Base-by-base conservation (phyloP, 2,797 vertebrate genomes). In the Tokudaia tokunoshimensis region DNA sequence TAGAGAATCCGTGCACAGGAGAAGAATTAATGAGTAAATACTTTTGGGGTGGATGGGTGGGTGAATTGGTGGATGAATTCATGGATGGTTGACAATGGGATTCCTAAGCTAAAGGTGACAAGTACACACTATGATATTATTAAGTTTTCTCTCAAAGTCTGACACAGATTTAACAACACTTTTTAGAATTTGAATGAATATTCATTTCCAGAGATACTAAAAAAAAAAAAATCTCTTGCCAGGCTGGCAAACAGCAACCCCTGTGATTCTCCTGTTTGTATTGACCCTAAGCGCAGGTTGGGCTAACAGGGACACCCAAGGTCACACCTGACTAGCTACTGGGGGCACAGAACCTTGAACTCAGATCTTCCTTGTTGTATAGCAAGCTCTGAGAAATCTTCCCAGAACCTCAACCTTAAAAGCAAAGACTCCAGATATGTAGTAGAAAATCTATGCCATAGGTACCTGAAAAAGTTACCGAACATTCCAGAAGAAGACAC, bases 141-240 rank as follows among this genome's bases (percentile, higher is more conserved):
- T 13, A 44, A 91, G 9, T 57, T 94, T 47, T 97, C 57, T 63
- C 82, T 85, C 41, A 81, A 75, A 74, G 44, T 89, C 85, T 67
- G 26, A 85, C 26, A 61, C 78, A 12, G 52, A 52, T 31, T 55
- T 26, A 50, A 92, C 17, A 20, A n/a, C 67, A 87, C 79, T 37
- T 47, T 63, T 22, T 81, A 26, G 7, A 6, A 80, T 92, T 70
- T 8, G 61, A 2, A 11, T 88, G 70, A 72, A 29, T 61, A 63
- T 4, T 91, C 13, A 92, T 59, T 96, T 94, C 6, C 37, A 95
- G 31, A 61, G 57, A 72, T 84, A 52, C 41, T 52, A 52, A 52
- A 52, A 52, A 52, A 13, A 52, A 12, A 52, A 52, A 52, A 52
- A 12, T 41, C 15, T 37, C 34, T 57, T 88, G 67, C 9, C 3